Evolutionary conservation across 2,888 invertebrate species (phyloP).

Genomic region (Cephus pygmeus): DNA sequence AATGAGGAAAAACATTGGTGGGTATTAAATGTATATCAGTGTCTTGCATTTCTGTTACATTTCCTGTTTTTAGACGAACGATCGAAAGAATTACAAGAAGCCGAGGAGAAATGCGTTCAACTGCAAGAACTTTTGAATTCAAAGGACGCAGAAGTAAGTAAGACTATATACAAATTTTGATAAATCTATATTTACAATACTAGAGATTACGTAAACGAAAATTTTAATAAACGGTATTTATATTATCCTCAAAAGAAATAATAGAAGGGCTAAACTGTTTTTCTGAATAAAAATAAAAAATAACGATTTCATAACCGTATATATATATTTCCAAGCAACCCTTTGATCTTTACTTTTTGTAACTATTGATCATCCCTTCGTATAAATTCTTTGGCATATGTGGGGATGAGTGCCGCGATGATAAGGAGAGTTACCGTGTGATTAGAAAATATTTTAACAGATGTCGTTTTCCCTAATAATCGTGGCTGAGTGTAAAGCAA

Average conservation of each 20-base stretch:
- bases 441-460: constrained; percentile 58
- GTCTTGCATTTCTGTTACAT: background rate
- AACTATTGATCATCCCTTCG: constrained; percentile 1
- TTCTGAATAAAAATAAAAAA: background rate
- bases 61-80: constrained; percentile 49
- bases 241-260: background rate
- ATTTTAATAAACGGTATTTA: no score
- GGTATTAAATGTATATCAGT: background rate
- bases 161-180: background rate
- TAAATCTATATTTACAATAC: no score
- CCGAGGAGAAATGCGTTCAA: constrained; percentile 56
- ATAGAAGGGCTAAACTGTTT: background rate
- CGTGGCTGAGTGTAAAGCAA: constrained; percentile 56
- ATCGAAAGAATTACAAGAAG: constrained; percentile 52
- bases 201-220: no score
- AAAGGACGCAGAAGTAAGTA: constrained; percentile 60
- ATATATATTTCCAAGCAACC: background rate
- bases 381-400: constrained; percentile 19
- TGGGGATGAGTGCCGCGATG: constrained; percentile 36
- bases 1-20: background rate
- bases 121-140: constrained; percentile 57
- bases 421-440: constrained; percentile 42
- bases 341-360: background rate
- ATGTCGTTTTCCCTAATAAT: constrained; percentile 60
- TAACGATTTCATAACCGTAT: background rate